phyloP scores from a whole-genome alignment of 2,888 invertebrate genomes.

The Antheraea yamamai region DNA sequence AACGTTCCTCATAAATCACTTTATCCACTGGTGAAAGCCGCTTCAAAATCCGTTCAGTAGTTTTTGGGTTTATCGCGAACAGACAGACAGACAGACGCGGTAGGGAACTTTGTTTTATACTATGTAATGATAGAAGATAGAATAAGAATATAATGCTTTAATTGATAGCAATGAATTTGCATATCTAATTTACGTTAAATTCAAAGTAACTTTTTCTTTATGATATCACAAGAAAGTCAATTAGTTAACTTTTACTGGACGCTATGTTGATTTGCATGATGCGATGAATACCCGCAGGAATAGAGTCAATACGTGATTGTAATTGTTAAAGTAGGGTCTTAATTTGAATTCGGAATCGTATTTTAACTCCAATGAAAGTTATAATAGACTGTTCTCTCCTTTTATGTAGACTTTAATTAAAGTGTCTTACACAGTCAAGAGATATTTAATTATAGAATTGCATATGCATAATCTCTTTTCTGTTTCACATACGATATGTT shows the following conservation, averaged over 20 bases:
- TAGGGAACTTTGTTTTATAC: no score
- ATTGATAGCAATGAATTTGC: neutral
- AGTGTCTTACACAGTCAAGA: no score
- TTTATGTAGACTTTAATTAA: neutral
- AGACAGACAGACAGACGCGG: no score
- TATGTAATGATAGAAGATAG: no score
- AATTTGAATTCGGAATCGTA: neutral
- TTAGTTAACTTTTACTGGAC: neutral
- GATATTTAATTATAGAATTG: no score
- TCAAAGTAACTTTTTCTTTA: neutral
- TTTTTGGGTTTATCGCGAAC: no score
- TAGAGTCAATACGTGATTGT: neutral
- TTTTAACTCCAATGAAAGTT: neutral
- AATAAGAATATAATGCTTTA: neutral
- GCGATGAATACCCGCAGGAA: neutral
- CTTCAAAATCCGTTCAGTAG: no score
- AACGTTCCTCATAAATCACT: no score
- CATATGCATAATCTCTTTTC: no score
- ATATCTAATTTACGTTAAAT: neutral
- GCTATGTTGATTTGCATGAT: neutral
- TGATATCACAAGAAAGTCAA: neutral
- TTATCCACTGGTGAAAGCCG: no score
- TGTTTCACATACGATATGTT: no score
- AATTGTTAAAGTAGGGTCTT: neutral
- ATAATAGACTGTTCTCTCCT: neutral